Percentiles rank a stretch among this genome's conserved stretches.
These are phyloP conservation scores for Chironex yamaguchii DNA, from an alignment of 30 jellyfish, hydroid and myxozoan species.

Conservation along the genomic window DNA sequence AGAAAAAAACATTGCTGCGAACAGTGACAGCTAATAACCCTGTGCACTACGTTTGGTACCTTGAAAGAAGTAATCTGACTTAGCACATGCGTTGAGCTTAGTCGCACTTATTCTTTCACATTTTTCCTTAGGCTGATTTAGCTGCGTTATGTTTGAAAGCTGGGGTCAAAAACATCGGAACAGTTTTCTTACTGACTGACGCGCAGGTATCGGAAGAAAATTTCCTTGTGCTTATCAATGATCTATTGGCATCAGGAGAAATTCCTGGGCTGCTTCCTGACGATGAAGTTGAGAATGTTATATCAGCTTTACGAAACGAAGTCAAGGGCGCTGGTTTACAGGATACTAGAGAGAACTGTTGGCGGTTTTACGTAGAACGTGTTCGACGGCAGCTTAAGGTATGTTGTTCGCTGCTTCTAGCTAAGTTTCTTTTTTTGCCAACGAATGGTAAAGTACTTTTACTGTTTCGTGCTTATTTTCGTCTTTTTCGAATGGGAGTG, in stretches of 20 bases:
- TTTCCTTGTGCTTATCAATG: conserved; percentile 93
- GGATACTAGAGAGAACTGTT: conserved; percentile 97
- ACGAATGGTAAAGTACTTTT: no score
- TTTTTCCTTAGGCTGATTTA: conserved; percentile 77
- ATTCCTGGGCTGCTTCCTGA: conserved; percentile 96
- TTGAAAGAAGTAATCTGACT: no score
- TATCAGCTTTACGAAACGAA: conserved; percentile 89
- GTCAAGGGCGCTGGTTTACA: conserved; percentile 97
- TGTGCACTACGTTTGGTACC: no score
- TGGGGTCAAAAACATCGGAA: conserved; percentile 96
- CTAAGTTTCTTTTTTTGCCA: background rate
- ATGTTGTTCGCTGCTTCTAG: background rate
- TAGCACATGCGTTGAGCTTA: no score
- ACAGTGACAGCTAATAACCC: no score
- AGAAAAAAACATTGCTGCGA: no score
- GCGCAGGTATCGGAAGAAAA: conserved; percentile 98
- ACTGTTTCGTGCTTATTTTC: no score
- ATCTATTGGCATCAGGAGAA: conserved; percentile 96
- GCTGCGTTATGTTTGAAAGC: conserved; percentile 96
- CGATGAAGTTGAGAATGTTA: conserved; percentile 94
- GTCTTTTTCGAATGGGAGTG: no score
- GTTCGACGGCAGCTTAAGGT: conserved; percentile 96
- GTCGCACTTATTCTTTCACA: background rate
- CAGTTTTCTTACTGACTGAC: conserved; percentile 92
- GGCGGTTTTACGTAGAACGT: conserved; percentile 94